Evolutionary conservation across 64 coral and sea anemone genomes (phyloP).

Genomic region (Dendrophyllia cribrosa): DNA sequence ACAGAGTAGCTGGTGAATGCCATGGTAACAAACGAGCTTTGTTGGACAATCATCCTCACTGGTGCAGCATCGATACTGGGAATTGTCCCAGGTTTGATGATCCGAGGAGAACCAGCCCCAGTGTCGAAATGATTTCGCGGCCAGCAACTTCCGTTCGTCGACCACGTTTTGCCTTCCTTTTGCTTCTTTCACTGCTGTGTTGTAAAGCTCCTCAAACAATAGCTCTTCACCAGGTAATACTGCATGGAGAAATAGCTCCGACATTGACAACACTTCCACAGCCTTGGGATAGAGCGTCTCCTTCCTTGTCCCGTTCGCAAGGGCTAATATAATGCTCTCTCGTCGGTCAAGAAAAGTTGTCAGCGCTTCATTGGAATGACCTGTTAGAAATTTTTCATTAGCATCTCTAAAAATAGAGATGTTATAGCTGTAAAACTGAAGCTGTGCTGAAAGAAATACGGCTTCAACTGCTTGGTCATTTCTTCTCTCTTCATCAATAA

Average conservation of each 20-base stretch:
- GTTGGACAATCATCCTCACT: no score
- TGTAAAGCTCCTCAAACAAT: background rate
- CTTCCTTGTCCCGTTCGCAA: background rate
- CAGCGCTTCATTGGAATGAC: background rate
- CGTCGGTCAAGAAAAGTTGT: background rate
- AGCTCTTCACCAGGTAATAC: background rate
- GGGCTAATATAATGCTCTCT: background rate
- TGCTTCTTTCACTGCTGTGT: background rate
- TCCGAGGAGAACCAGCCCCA: background rate
- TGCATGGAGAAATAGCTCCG: background rate
- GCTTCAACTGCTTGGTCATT: background rate
- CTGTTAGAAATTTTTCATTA: background rate
- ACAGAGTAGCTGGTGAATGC: background rate
- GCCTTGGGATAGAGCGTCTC: background rate
- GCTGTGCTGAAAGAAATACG: background rate
- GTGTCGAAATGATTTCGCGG: background rate
- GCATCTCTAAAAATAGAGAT: background rate
- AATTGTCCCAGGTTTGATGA: background rate
- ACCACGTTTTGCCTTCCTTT: background rate
- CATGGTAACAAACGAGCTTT: no score
- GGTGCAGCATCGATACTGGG: background rate
- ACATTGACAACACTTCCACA: background rate
- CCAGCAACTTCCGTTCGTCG: background rate
- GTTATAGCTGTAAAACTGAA: background rate
- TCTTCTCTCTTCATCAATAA: background rate